A percentile compares a stretch with the other conserved stretches of the same genome.
phyloP scores from a whole-genome alignment of 2,888 invertebrate species.

The Morinoia aosen region DNA sequence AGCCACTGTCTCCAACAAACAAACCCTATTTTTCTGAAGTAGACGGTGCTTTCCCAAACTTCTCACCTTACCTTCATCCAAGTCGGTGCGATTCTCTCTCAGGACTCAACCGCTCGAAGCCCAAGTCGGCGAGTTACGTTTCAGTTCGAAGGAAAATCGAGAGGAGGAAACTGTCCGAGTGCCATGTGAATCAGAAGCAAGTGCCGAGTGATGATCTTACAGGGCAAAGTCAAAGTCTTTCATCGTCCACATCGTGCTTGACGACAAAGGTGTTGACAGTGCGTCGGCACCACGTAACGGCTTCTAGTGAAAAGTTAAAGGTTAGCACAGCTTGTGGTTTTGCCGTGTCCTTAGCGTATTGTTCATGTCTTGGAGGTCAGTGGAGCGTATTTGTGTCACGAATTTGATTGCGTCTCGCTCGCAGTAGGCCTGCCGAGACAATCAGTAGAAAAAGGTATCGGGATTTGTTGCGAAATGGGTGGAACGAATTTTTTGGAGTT shows the following conservation, averaged over 20 bases:
- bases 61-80: slow-evolving; percentile 6
- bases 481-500: neutral
- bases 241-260: slow-evolving; percentile 15
- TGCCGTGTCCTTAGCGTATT: neutral
- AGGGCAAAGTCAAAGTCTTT: neutral
- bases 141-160: slow-evolving; percentile 34
- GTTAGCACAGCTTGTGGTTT: neutral
- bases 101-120: neutral
- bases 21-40: slow-evolving; percentile 38
- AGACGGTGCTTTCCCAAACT: neutral
- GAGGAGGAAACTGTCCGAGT: slow-evolving; percentile 1
- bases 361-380: neutral
- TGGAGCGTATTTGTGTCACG: neutral
- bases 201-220: neutral
- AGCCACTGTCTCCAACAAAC: slow-evolving; percentile 12
- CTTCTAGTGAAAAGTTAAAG: neutral
- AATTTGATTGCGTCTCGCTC: neutral
- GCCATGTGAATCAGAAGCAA: neutral
- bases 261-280: neutral
- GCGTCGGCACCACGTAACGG: neutral
- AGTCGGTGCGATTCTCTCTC: neutral
- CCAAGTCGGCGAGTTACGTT: slow-evolving; percentile 1
- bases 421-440: neutral
- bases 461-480: neutral
- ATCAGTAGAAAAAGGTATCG: neutral